These are phyloP conservation scores for Motacilla alba DNA, from an alignment of 2,113 vertebrate genomes.

Conservation along the genomic window DNA sequence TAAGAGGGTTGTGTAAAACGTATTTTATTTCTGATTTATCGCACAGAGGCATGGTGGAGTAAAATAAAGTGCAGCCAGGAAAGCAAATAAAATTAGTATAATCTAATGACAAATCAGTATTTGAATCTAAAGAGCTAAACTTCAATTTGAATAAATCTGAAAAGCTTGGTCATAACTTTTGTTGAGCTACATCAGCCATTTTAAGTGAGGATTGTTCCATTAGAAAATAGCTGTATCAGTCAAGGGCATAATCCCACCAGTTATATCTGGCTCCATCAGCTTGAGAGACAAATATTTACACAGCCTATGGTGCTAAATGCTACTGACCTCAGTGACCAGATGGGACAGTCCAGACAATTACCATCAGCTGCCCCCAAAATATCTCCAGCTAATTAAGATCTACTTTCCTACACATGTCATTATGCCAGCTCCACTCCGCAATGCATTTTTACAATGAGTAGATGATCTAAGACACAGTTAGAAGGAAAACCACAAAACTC, in stretches of 20 bases:
- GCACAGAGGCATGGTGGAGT: neutral
- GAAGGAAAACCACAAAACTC: neutral
- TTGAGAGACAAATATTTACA: constrained; percentile 16
- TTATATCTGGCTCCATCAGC: neutral
- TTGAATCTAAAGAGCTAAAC: neutral
- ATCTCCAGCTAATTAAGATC: neutral
- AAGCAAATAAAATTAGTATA: neutral
- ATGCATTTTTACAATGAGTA: neutral
- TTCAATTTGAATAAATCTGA: neutral
- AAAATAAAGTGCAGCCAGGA: neutral
- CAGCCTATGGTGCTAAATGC: neutral
- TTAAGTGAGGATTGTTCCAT: neutral
- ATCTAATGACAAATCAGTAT: neutral
- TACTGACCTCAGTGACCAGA: neutral
- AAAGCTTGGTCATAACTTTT: neutral
- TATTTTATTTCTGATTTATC: neutral
- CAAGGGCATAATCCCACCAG: neutral
- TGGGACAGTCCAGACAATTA: neutral
- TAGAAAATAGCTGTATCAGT: neutral
- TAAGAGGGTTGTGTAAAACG: neutral
- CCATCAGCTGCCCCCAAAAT: neutral
- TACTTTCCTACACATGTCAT: neutral
- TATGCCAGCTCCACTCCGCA: neutral
- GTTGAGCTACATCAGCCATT: neutral
- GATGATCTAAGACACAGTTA: neutral